Evolutionary conservation across 1,140 invertebrate species (phyloP).

Genomic region (Hermatobates lingyangjiaoensis): DNA sequence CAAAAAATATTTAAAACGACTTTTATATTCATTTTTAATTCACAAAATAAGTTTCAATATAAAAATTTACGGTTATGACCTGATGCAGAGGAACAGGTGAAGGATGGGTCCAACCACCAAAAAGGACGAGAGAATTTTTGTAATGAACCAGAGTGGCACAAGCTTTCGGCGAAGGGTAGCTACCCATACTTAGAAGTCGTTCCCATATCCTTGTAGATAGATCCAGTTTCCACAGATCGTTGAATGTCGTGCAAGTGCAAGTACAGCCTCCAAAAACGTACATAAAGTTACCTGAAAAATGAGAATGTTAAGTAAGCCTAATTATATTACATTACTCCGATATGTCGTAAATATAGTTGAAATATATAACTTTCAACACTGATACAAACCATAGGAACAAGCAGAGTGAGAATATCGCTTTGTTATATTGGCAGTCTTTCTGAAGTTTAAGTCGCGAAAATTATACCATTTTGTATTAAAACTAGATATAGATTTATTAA

Average conservation of each 20-base stretch:
- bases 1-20: not conserved
- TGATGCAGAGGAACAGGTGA: constrained; percentile 66
- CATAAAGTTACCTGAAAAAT: constrained; percentile 46
- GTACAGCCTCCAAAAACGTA: constrained; percentile 93
- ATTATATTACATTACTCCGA: too few species aligned
- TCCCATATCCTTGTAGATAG: constrained; percentile 66
- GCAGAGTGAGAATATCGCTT: constrained; percentile 84
- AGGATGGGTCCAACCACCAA: constrained; percentile 91
- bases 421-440: constrained; percentile 46
- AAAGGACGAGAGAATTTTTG: constrained; percentile 66
- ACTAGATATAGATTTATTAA: constrained; percentile 42
- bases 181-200: constrained; percentile 58
- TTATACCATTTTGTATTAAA: constrained; percentile 49
- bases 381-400: constrained; percentile 38
- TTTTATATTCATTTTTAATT: not conserved
- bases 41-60: not conserved
- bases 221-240: constrained; percentile 90
- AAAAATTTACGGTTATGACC: too few species aligned
- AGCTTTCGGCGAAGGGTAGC: constrained; percentile 89
- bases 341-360: not conserved
- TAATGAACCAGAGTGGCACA: constrained; percentile 78
- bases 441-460: constrained; percentile 25
- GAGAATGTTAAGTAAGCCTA: too few species aligned
- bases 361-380: constrained; percentile 1
- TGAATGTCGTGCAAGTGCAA: constrained; percentile 85